These are phyloP conservation scores for Idaea dimidiata DNA, from an alignment of 2,888 invertebrate species.

Conservation along the genomic window DNA sequence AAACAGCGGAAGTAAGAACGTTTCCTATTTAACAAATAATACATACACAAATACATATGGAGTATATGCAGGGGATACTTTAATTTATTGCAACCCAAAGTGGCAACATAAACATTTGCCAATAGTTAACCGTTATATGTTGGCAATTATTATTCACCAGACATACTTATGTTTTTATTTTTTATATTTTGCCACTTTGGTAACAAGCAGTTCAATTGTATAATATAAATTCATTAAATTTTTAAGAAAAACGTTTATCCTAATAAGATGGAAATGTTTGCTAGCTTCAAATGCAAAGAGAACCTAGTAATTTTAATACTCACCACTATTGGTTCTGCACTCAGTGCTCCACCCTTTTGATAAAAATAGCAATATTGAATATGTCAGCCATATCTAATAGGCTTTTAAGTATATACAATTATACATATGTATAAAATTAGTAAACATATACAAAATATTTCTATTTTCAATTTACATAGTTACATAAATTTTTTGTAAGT, in stretches of 20 bases:
- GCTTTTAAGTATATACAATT: slow-evolving; percentile 1
- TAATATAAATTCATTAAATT: not conserved
- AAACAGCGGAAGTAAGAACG: not conserved
- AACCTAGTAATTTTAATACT: slow-evolving; percentile 72
- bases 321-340: slow-evolving; percentile 98
- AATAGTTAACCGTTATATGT: not conserved
- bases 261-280: slow-evolving; percentile 30
- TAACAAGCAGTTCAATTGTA: slow-evolving; percentile 3
- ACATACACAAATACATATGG: slow-evolving; percentile 2
- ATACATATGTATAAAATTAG: not conserved
- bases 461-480: not conserved
- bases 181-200: not conserved
- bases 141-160: not conserved
- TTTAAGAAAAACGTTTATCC: slow-evolving; percentile 9
- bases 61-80: not conserved
- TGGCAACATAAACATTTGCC: not conserved
- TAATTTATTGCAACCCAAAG: not conserved
- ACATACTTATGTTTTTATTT: not conserved
- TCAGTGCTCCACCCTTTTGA: slow-evolving; percentile 89
- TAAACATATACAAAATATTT: not conserved
- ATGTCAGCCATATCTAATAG: not conserved
- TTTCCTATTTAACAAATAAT: slow-evolving; percentile 2
- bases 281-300: slow-evolving; percentile 10
- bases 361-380: slow-evolving; percentile 38
- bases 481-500: not conserved